Evolutionary conservation across 2,888 invertebrate species (phyloP).

Genomic region (Lordiphosa andalusiaca): DNA sequence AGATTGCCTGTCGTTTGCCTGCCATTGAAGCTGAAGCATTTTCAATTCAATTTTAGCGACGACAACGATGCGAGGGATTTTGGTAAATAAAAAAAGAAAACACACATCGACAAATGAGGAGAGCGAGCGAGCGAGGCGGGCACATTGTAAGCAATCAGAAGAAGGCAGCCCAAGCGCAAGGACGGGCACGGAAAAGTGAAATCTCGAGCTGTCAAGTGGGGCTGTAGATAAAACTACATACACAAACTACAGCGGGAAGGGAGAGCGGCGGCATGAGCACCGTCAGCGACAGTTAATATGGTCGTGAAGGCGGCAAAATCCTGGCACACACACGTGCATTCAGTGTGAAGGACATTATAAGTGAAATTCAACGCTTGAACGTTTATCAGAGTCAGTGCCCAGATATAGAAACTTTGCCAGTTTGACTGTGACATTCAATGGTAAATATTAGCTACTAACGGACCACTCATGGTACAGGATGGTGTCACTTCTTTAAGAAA

Average conservation of each 20-base stretch:
- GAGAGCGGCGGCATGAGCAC: constrained; percentile 5
- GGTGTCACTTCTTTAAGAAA: no score
- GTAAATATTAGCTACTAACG: not conserved
- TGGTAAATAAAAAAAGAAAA: constrained; percentile 36
- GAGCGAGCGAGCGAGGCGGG: constrained; percentile 12
- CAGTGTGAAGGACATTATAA: constrained; percentile 64
- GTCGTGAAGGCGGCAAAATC: constrained; percentile 28
- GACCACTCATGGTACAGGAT: not conserved
- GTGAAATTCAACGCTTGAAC: constrained; percentile 57
- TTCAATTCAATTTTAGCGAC: constrained; percentile 73
- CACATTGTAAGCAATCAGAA: constrained; percentile 59
- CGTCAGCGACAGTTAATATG: constrained; percentile 49
- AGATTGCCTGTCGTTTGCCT: constrained; percentile 71
- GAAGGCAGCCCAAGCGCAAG: constrained; percentile 12
- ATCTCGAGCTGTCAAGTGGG: constrained; percentile 57
- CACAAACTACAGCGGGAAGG: constrained; percentile 7
- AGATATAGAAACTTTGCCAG: constrained; percentile 15
- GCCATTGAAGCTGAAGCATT: constrained; percentile 68
- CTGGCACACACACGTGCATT: constrained; percentile 21
- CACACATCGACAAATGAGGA: constrained; percentile 3
- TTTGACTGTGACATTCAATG: constrained; percentile 7
- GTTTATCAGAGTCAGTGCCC: constrained; percentile 21
- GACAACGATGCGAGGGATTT: constrained; percentile 55
- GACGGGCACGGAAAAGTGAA: constrained; percentile 31
- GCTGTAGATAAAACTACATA: constrained; percentile 61